Evolutionary conservation across 2,113 vertebrate genomes (phyloP), one percentile per base, ranked within the genome.

Genomic region (Felis chaus): DNA sequence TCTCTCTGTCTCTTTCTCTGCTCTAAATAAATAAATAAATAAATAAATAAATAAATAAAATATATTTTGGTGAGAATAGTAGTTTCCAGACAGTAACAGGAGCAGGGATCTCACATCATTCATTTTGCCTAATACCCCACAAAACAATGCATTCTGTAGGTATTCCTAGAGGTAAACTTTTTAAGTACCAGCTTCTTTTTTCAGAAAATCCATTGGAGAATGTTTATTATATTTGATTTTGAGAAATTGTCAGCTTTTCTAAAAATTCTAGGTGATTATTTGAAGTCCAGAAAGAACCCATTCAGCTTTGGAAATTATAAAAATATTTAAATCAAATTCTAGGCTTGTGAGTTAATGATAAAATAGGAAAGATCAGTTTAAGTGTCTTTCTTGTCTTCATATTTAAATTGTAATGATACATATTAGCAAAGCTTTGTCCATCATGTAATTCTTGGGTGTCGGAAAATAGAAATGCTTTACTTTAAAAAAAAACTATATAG

Each of bases 1-100:
- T 61, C 57, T 61, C 57, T 61, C 21, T 61, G 7, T 61, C 7
- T 61, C 57, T 23, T 61, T 61, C 57, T 61, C 57, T 57, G 55
- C 55, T 55, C 55, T 19, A 55, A 55, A 55, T 55, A 19, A 53
- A 53, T 53, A 53, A 53, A 16, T 53, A 15, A 53, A 53, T 53
- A 53, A 16, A 53, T 53, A 53, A 55, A 61, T 57, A 57, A 57
- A 57, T 57, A 57, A 61, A 61, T 23, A 61, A 94, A 36, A 91
- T 97, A 63, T 96, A 91, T 97, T 98, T 98, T 98, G 69, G 96
- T 97, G 94, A 68, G 79, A 69, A 71, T 15, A 5, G 3, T 74
- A 92, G 74, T 45, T 8, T 90, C 92, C 76, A 97, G 95, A 97
- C 97, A 97, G 71, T 95, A 74, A 95, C 27, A 65, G n/a, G 29